These are phyloP conservation scores for Grus americana DNA, from an alignment of 2,113 vertebrate genomes.

Conservation along the genomic window DNA sequence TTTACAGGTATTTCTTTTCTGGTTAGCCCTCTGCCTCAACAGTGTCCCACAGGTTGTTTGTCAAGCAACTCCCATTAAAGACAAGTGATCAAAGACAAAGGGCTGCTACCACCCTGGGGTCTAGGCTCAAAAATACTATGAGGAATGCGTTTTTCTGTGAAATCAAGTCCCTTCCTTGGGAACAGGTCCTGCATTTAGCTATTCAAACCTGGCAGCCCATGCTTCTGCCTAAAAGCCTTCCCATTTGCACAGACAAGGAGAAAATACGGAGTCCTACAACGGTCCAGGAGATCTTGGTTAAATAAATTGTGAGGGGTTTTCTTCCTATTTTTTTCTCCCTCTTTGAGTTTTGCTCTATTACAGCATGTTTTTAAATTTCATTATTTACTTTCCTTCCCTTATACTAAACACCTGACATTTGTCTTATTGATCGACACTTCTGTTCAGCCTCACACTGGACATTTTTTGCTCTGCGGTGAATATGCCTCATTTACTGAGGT, in stretches of 20 bases:
- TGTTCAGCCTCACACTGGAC: not conserved
- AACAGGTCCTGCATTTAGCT: not conserved
- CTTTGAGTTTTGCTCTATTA: not conserved
- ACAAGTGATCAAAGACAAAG: not conserved
- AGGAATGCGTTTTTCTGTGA: not conserved
- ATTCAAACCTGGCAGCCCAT: not conserved
- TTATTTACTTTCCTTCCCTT: not conserved
- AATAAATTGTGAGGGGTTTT: not conserved
- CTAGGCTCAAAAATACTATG: not conserved
- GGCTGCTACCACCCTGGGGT: not conserved
- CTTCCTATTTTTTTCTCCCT: fast-evolving
- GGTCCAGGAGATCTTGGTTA: not conserved
- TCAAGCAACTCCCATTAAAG: not conserved
- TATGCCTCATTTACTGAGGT: not conserved
- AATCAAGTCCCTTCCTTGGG: not conserved
- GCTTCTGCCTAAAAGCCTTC: not conserved
- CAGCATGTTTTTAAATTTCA: not conserved
- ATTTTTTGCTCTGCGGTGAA: not conserved
- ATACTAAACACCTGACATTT: not conserved
- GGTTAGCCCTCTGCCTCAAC: not conserved
- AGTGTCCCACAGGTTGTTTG: not conserved
- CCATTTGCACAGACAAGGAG: not conserved
- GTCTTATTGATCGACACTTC: not conserved
- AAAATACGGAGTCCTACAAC: not conserved
- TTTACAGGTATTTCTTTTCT: not conserved